These are phyloP conservation scores for Metridium senile DNA, from an alignment of 92 coral and sea anemone genomes.

Conservation along the genomic window DNA sequence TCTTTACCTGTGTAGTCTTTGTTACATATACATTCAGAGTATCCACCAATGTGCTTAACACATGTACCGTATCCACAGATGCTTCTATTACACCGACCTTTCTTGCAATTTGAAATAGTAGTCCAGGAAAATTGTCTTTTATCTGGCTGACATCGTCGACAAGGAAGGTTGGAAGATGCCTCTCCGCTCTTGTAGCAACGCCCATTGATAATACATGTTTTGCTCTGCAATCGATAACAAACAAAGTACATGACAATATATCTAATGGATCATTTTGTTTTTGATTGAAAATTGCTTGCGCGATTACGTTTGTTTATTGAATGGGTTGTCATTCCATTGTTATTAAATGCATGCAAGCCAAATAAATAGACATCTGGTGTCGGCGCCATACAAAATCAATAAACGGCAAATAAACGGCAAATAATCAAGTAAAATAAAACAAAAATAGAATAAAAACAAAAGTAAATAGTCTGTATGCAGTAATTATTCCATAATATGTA, in stretches of 20 bases:
- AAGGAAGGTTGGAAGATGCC: slow-evolving; percentile 42
- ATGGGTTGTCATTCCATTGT: too few relatives aligned
- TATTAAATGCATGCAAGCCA: too few relatives aligned
- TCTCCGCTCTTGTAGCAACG: slow-evolving; percentile 71
- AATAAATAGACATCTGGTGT: too few relatives aligned
- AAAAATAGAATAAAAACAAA: too few relatives aligned
- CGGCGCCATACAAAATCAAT: too few relatives aligned
- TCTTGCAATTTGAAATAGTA: slow-evolving; percentile 37
- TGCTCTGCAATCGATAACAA: slow-evolving; percentile 49
- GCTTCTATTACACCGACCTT: slow-evolving; percentile 55
- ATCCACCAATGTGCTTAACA: slow-evolving; percentile 39
- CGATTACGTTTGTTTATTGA: too few relatives aligned
- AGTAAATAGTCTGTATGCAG: neutral
- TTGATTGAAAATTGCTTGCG: too few relatives aligned
- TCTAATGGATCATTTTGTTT: too few relatives aligned
- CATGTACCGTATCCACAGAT: slow-evolving; percentile 76
- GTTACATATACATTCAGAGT: slow-evolving; percentile 66
- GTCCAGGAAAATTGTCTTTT: slow-evolving; percentile 62
- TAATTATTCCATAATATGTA: slow-evolving; percentile 17
- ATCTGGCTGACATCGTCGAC: slow-evolving; percentile 62
- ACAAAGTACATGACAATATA: neutral
- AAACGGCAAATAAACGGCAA: too few relatives aligned
- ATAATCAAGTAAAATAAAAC: neutral
- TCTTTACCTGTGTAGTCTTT: slow-evolving; percentile 68
- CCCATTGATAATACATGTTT: slow-evolving; percentile 74